Evolutionary conservation across 1,140 invertebrate genomes (phyloP), one percentile per base, ranked within the genome.

Genomic region (Melanaphis sacchari): DNA sequence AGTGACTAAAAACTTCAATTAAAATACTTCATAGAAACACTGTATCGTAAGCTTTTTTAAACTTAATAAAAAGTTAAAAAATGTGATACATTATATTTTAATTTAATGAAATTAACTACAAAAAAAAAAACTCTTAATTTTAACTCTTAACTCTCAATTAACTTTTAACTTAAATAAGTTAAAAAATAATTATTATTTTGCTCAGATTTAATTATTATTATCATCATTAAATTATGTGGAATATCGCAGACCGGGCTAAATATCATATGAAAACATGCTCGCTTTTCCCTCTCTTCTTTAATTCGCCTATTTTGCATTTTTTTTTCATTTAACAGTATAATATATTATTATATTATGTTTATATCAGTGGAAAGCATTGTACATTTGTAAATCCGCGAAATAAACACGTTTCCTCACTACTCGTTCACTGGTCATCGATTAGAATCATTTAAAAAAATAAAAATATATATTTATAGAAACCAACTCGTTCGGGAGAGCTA

Each of bases 401-500:
- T 41, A 41, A 85, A 85, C 82, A 85, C 82, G 82, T 85, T 40
- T 43, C 40, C 84, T 49, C 31, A 15, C 31, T 43, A 49, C 41
- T 0, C 43, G 43, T 88, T 21, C 21, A 21, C 26, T 5, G 31
- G 38, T 9, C 82, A 11, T 41, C 85, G 85, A 85, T 85, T 41
- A 41, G 41, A 31, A 15, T 85, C 11, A 85, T 41, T 41, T 85
- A 85, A 85, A 26, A 85, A 85, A 40, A n/a, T 9, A 26, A 59
- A 76, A 76, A 76, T 76, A 7, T 85, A n/a, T 85, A 85, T n/a
- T 88, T 49, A 88, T 88, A 36, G 43, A 88, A 88, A 88, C 36
- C 46, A 49, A 88, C 43, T 46, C 31, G 43, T 21, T 43, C 84
- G 40, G 40, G 84, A 26, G 31, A 31, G 40, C 84, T 31, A 31